phyloP scores from a whole-genome alignment of 2,888 invertebrate genomes.

The Margaritifera margaritifera region DNA sequence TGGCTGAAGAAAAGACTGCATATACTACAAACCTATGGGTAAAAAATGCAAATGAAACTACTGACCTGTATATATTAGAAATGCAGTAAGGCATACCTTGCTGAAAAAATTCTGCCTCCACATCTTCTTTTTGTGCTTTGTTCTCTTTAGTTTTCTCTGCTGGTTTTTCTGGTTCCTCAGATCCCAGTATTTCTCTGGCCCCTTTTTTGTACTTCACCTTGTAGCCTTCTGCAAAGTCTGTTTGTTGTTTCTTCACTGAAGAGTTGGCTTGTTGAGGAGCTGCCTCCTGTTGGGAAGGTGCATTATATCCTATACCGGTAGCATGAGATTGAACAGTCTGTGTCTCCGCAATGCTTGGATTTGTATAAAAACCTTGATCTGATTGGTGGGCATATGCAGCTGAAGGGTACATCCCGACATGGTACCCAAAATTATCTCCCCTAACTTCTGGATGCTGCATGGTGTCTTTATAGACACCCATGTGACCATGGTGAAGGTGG shows the following conservation, averaged over 20 bases:
- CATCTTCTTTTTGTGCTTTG: neutral
- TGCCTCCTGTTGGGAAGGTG: neutral
- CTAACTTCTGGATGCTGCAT: constrained; percentile 9
- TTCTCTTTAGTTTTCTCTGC: constrained; percentile 4
- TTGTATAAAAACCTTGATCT: constrained; percentile 20
- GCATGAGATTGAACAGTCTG: constrained; percentile 3
- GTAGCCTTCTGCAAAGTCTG: constrained; percentile 15
- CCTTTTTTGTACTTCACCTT: constrained; percentile 24
- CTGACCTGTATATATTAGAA: neutral
- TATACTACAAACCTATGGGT: too few relatives aligned
- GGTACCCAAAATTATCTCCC: constrained; percentile 5
- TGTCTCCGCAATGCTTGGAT: constrained; percentile 2
- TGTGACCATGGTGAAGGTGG: constrained; percentile 17
- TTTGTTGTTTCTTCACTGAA: constrained; percentile 1
- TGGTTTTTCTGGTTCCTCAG: constrained; percentile 11
- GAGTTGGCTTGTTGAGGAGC: neutral
- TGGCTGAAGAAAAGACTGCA: too few relatives aligned
- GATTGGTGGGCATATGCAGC: neutral
- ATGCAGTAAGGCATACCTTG: constrained; percentile 20
- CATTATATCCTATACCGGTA: neutral
- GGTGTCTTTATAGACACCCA: constrained; percentile 14
- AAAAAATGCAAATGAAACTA: too few relatives aligned
- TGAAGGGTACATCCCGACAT: constrained; percentile 3
- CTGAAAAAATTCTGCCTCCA: constrained; percentile 32
- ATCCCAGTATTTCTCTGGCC: neutral